These are phyloP conservation scores for Molothrus ater DNA, from an alignment of 2,797 vertebrate genomes.

Conservation along the genomic window DNA sequence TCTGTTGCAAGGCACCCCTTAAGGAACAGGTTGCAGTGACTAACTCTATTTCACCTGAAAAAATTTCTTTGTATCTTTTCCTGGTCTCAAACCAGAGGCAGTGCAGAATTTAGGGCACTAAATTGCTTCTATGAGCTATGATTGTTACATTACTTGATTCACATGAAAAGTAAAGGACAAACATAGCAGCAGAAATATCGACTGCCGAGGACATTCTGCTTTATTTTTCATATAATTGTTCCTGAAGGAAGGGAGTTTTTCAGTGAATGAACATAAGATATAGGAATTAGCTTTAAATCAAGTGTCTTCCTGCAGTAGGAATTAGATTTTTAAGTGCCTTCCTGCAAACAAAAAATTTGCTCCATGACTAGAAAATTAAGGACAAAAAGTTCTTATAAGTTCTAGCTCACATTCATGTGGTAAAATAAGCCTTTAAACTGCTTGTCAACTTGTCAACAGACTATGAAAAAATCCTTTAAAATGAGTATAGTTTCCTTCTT, in stretches of 20 bases:
- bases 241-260: background rate
- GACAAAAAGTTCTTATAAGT: background rate
- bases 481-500: background rate
- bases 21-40: background rate
- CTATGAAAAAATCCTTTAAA: background rate
- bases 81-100: background rate
- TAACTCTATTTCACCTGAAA: background rate
- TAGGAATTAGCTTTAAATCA: background rate
- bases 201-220: background rate
- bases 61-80: background rate
- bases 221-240: background rate
- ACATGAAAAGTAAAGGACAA: background rate
- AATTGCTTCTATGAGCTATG: background rate
- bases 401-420: background rate
- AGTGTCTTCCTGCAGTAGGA: background rate
- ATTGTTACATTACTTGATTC: background rate
- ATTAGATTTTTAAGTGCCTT: background rate
- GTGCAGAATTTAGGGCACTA: background rate
- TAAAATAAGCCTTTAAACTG: slow-evolving; percentile 3
- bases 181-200: background rate
- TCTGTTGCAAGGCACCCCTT: background rate
- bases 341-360: background rate
- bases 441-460: slow-evolving; percentile 31
- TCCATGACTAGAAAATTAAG: background rate
- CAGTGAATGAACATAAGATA: background rate